Evolutionary conservation across 2,888 invertebrate genomes (phyloP).

Genomic region (Argyra leucocephala): DNA sequence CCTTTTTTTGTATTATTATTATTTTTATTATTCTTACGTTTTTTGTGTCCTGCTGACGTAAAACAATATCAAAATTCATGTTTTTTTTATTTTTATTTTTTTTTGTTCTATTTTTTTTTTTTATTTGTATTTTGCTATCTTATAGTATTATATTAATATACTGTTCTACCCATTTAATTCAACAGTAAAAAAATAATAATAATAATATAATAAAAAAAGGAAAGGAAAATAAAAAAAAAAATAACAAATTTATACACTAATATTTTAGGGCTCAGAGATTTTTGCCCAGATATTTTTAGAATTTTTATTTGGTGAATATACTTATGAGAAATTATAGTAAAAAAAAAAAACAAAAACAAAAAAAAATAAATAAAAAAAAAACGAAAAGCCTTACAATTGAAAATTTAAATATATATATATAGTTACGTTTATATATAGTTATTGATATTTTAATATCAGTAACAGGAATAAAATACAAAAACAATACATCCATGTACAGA

Average conservation of each 20-base stretch:
- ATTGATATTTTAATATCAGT: too few species aligned
- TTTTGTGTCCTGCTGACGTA: constrained; percentile 1
- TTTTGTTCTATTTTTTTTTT: not conserved
- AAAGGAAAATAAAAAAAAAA: not conserved
- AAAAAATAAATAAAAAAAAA: too few species aligned
- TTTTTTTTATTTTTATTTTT: not conserved
- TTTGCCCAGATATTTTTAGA: constrained; percentile 4
- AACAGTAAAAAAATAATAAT: not conserved
- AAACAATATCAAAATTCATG: not conserved
- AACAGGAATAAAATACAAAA: too few species aligned
- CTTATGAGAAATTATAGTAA: too few species aligned
- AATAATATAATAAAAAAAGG: not conserved
- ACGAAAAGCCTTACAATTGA: too few species aligned
- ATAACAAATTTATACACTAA: not conserved
- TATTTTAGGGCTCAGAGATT: not conserved
- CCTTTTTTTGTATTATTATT: too few species aligned
- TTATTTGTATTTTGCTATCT: too few species aligned
- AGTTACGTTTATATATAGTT: too few species aligned
- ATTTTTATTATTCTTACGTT: not conserved
- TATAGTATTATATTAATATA: not conserved
- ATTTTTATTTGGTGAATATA: too few species aligned
- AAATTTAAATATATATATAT: too few species aligned
- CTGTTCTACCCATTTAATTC: not conserved
- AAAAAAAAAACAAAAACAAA: too few species aligned
- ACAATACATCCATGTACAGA: too few species aligned